Conservation (phyloP, 1,140 invertebrate genomes). For the Camponotus pennsylvanicus region DNA sequence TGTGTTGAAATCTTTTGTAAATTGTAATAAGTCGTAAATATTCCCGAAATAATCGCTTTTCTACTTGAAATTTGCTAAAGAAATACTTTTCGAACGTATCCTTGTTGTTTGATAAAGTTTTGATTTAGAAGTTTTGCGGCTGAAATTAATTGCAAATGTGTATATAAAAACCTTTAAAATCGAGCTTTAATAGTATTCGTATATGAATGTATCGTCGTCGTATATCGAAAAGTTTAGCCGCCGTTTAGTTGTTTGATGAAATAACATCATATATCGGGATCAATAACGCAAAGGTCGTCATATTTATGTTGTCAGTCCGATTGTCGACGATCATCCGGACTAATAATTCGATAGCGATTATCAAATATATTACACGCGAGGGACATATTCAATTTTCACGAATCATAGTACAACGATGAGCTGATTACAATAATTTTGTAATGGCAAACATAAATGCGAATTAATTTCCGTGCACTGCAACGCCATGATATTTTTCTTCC, state of each 20-base stretch:
- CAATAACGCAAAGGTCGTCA: slow-evolving; percentile 42
- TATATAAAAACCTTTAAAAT: not conserved
- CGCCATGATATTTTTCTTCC: not conserved
- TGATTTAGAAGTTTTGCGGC: not conserved
- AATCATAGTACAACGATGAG: slow-evolving; percentile 14
- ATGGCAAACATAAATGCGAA: not conserved
- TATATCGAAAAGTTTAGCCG: not conserved
- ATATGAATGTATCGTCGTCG: not conserved
- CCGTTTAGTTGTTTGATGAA: slow-evolving; percentile 15
- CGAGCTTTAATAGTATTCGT: not conserved
- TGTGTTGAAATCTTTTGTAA: too few relatives aligned
- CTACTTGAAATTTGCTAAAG: not conserved
- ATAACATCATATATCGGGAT: slow-evolving; percentile 12
- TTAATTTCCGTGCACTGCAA: not conserved
- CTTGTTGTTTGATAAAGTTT: slow-evolving; percentile 6
- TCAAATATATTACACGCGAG: slow-evolving; percentile 55
- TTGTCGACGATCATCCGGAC: slow-evolving; percentile 30
- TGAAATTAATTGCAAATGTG: not conserved
- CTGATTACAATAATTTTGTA: not conserved
- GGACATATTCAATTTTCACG: slow-evolving; percentile 58
- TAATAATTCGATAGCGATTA: slow-evolving; percentile 32
- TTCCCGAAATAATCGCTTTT: not conserved
- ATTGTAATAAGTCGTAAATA: too few relatives aligned
- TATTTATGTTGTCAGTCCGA: slow-evolving; percentile 39
- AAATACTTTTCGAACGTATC: not conserved